Conservation (phyloP, 2,888 invertebrate species). For the Leptothorax acervorum region DNA sequence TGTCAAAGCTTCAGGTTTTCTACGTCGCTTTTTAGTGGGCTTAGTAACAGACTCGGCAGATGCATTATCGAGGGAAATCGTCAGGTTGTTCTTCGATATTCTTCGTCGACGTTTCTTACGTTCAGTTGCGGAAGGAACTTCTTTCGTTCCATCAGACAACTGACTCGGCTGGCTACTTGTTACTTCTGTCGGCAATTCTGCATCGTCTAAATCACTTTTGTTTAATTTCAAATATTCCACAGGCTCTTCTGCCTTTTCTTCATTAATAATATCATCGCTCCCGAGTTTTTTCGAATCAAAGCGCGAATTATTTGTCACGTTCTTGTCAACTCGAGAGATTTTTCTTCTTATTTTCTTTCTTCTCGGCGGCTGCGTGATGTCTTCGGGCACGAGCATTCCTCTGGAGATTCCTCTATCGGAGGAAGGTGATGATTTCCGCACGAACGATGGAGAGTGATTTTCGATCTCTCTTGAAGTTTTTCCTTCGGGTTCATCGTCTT, state of each 20-base stretch:
- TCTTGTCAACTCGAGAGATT: not conserved
- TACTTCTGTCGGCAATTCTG: not conserved
- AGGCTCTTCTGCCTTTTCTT: not conserved
- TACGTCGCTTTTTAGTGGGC: slow-evolving; percentile 55
- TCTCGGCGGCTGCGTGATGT: slow-evolving; percentile 52
- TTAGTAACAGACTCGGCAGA: slow-evolving; percentile 16
- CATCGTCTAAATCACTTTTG: slow-evolving; percentile 21
- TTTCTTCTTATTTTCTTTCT: slow-evolving; percentile 33
- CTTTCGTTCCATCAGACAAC: not conserved
- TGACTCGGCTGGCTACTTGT: not conserved
- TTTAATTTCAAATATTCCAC: not conserved
- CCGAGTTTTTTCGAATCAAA: slow-evolving; percentile 11
- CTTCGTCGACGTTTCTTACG: slow-evolving; percentile 47
- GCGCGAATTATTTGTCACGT: not conserved
- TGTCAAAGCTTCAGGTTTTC: slow-evolving; percentile 38
- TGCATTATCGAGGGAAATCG: not conserved
- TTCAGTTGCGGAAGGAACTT: not conserved
- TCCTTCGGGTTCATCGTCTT: not conserved
- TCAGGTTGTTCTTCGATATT: slow-evolving; percentile 15
- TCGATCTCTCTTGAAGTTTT: not conserved
- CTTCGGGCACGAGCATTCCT: slow-evolving; percentile 60
- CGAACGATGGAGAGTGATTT: not conserved
- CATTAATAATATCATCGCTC: not conserved
- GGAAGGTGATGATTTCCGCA: not conserved
- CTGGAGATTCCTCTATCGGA: slow-evolving; percentile 35